Evolutionary conservation across 1,140 invertebrate genomes (phyloP).

Genomic region (Megalopta genalis): DNA sequence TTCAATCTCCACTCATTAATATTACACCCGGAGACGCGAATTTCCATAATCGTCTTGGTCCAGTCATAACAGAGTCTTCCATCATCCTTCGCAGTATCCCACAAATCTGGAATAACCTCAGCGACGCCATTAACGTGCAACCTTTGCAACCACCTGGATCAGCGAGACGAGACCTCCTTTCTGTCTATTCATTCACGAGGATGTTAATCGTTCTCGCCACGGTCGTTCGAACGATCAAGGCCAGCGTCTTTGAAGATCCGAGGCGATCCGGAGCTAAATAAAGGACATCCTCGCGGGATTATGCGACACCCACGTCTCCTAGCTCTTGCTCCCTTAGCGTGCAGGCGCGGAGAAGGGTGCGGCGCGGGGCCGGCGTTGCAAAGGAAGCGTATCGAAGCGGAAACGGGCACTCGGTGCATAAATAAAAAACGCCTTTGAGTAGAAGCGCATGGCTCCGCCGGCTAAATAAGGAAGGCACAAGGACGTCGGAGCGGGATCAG

Average conservation of each 20-base stretch:
- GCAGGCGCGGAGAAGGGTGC: not conserved
- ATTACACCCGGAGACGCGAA: too few species aligned
- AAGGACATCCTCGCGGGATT: not conserved
- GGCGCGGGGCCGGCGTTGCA: not conserved
- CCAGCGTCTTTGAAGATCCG: not conserved
- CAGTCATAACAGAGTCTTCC: too few species aligned
- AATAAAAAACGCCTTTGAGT: constrained; percentile 42
- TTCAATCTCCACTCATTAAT: too few species aligned
- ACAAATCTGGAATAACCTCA: too few species aligned
- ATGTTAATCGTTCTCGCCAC: not conserved
- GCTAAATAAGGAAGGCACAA: constrained; percentile 41
- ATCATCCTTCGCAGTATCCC: too few species aligned
- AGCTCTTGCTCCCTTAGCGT: not conserved
- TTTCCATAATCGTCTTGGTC: too few species aligned
- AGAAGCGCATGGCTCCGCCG: not conserved
- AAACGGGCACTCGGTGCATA: constrained; percentile 40
- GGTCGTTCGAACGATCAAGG: not conserved
- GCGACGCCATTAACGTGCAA: not conserved
- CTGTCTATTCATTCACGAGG: not conserved
- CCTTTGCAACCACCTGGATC: not conserved
- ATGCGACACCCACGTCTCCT: not conserved
- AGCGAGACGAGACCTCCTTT: not conserved
- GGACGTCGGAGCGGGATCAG: constrained; percentile 14
- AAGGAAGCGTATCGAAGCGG: constrained; percentile 16
- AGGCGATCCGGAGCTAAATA: constrained; percentile 1